A percentile compares a stretch with the other conserved stretches of the same genome.
These are phyloP conservation scores for Prorops nasuta DNA, from an alignment of 1,140 invertebrate species.

Conservation along the genomic window DNA sequence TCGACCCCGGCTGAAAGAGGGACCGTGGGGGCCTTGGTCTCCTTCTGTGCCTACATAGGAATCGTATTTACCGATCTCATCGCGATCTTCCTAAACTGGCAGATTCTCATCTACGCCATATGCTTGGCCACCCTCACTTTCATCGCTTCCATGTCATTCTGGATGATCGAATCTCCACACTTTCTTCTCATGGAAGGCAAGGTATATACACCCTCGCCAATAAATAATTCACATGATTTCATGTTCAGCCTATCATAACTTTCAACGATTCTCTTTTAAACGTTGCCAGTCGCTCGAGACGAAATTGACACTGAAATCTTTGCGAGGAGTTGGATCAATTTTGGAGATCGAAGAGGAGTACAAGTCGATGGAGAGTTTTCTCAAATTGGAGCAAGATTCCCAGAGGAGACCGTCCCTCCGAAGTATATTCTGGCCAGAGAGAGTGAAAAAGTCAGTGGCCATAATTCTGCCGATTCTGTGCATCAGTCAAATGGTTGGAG, in stretches of 20 bases:
- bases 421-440: constrained; percentile 4
- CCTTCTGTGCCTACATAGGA: constrained; percentile 21
- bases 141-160: constrained; percentile 8
- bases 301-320: constrained; percentile 21
- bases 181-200: constrained; percentile 19
- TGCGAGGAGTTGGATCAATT: constrained; percentile 9
- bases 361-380: constrained; percentile 19
- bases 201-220: constrained; percentile 15
- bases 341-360: constrained; percentile 26
- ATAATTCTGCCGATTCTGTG: constrained; percentile 15
- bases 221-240: too few species aligned
- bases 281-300: constrained; percentile 21
- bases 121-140: constrained; percentile 8
- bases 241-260: too few species aligned
- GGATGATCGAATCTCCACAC: constrained; percentile 29
- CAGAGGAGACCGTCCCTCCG: neutral
- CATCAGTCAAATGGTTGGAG: constrained; percentile 23
- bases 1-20: constrained; percentile 12
- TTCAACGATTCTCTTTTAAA: too few species aligned
- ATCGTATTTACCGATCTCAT: constrained; percentile 11
- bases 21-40: constrained; percentile 4
- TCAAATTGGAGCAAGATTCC: constrained; percentile 1
- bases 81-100: constrained; percentile 5
- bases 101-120: constrained; percentile 6
- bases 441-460: neutral